A percentile compares a stretch with the other conserved stretches of the same genome.
These are phyloP conservation scores for Clamator glandarius DNA, from an alignment of 2,797 vertebrate species.

Conservation along the genomic window DNA sequence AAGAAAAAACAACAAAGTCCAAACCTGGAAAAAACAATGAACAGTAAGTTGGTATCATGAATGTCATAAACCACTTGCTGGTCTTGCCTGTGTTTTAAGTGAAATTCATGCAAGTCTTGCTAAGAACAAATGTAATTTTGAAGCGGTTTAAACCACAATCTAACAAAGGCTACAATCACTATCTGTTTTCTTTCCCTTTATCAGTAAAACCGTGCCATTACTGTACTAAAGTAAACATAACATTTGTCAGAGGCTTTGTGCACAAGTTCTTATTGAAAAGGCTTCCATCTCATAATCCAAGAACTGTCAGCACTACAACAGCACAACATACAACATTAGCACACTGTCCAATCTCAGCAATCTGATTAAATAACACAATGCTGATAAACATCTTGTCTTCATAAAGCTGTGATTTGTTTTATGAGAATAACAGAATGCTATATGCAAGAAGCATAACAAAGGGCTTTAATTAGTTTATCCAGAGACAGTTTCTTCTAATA, in stretches of 20 bases:
- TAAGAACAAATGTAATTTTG: background rate
- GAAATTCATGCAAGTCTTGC: background rate
- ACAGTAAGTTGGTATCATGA: background rate
- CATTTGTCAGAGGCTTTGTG: background rate
- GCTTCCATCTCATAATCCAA: background rate
- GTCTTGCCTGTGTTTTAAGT: background rate
- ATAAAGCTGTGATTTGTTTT: background rate
- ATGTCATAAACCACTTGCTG: background rate
- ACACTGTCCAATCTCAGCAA: background rate
- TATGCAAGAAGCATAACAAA: background rate
- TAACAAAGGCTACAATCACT: background rate
- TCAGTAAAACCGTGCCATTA: background rate
- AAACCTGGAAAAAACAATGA: background rate
- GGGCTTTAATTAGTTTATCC: background rate
- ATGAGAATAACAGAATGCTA: background rate
- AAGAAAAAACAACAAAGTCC: background rate
- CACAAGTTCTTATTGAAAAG: background rate
- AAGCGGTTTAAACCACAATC: background rate
- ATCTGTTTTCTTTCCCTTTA: background rate
- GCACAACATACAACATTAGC: background rate
- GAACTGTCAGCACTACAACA: background rate
- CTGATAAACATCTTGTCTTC: background rate
- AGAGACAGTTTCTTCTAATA: background rate
- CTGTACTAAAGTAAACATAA: background rate
- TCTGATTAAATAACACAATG: background rate